Evolutionary conservation across 2,888 invertebrate species (phyloP).

Genomic region (Venustoraphidia nigricollis): DNA sequence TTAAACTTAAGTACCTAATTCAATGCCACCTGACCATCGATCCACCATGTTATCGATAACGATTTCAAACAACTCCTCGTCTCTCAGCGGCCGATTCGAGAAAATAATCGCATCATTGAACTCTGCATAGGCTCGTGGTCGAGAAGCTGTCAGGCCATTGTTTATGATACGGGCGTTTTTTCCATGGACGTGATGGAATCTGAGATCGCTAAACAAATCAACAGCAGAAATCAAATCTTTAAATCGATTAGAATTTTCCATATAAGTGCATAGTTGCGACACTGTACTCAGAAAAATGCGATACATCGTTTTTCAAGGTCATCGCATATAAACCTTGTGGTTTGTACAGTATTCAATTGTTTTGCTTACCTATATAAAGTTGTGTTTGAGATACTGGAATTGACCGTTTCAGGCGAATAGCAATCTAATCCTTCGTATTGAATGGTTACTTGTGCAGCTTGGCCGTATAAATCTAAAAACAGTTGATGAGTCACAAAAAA

Average conservation of each 20-base stretch:
- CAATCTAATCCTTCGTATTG: slow-evolving; percentile 50
- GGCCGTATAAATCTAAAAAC: slow-evolving; percentile 69
- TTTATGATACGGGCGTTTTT: slow-evolving; percentile 75
- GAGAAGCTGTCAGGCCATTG: slow-evolving; percentile 68
- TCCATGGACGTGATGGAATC: slow-evolving; percentile 82
- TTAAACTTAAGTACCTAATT: slow-evolving; percentile 42
- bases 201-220: slow-evolving; percentile 43
- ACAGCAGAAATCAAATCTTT: too few species aligned
- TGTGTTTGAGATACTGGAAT: slow-evolving; percentile 61
- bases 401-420: slow-evolving; percentile 54
- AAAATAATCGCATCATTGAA: slow-evolving; percentile 91
- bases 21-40: slow-evolving; percentile 85
- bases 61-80: slow-evolving; percentile 86
- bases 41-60: slow-evolving; percentile 81
- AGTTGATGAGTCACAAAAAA: neutral
- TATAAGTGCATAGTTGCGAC: too few species aligned
- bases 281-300: too few species aligned
- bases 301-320: too few species aligned
- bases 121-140: slow-evolving; percentile 78
- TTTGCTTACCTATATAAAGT: slow-evolving; percentile 41
- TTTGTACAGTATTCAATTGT: neutral
- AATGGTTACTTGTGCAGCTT: slow-evolving; percentile 86
- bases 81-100: slow-evolving; percentile 71
- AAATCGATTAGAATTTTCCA: too few species aligned
- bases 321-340: too few species aligned